Evolutionary conservation across 2,888 invertebrate species (phyloP).

Genomic region (Prionchulus punctatus): DNA sequence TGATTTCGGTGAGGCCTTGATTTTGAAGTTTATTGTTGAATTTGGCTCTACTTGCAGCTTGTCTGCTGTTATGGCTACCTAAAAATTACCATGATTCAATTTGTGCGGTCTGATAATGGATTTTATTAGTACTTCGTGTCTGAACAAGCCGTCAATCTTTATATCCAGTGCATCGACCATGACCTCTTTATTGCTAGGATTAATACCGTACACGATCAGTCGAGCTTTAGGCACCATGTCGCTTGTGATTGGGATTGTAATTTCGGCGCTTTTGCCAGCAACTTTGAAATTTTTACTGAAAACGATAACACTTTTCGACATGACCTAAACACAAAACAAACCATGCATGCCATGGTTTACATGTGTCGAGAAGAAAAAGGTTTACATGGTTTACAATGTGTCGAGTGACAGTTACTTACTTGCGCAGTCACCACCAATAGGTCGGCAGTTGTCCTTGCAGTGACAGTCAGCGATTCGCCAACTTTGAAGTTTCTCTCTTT

Average conservation of each 20-base stretch:
- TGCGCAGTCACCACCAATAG: constrained; percentile 24
- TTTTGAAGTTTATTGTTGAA: no score
- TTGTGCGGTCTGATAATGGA: no score
- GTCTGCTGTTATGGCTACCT: no score
- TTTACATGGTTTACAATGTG: not conserved
- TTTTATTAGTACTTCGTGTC: constrained; percentile 71
- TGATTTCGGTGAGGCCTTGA: no score
- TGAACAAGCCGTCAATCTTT: constrained; percentile 56
- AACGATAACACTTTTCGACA: constrained; percentile 70
- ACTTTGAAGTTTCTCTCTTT: constrained; percentile 26
- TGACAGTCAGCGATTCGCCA: constrained; percentile 17
- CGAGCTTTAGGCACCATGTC: constrained; percentile 51
- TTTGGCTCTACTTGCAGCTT: no score
- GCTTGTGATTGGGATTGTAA: constrained; percentile 50
- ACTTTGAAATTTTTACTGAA: constrained; percentile 46
- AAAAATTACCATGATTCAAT: no score
- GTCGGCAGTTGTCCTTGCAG: constrained; percentile 23
- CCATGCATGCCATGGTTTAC: no score
- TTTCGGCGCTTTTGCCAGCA: constrained; percentile 25
- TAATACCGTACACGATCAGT: constrained; percentile 60
- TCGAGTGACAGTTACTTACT: constrained; percentile 11
- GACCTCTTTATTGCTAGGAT: constrained; percentile 47
- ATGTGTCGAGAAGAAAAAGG: constrained; percentile 7
- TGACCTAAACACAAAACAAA: no score
- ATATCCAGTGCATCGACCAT: constrained; percentile 69